Base-by-base conservation (phyloP, 1,140 invertebrate genomes). In the Orius laevigatus region DNA sequence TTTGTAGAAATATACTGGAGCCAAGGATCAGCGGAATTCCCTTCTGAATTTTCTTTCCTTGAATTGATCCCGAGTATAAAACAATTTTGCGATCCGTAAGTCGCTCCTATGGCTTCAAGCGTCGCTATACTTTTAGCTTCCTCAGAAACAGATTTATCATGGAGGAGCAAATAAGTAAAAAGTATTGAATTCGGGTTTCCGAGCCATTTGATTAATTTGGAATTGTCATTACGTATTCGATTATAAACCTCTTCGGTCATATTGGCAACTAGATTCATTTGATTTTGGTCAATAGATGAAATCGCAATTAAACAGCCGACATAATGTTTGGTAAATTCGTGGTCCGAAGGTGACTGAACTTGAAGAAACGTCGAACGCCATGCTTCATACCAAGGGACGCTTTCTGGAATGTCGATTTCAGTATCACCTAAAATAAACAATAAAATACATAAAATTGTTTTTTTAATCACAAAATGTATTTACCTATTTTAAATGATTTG, bases 261-360 rank as follows among this genome's bases (percentile, higher is more conserved):
- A 52, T 72, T 71, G 57, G 79, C 76, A 55, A 90, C 80, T 45
- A 74, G 77, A 56, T 85, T 82, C 25, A 87, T 64, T 10, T 85
- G 81, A 68, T 84, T 81, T 0, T 78, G 70, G 64, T 93, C 84
- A 11, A 70, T 66, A 8, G 87, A 84, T 9, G 85, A 84, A 12
- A 88, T 77, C 5, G 93, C 84, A 55, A 92, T 78, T 55, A 85
- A 72, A 49, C 91, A 95, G 14, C 81, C 85, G n/a, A 95, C 59
- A 66, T 86, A 87, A 67, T 95, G 89, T 59, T 87, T 86, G 0
- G 87, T 84, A 61, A 91, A 96, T 67, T 97, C 92, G 71, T 96
- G 90, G 60, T 96, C 90, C 11, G 85, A 87, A 34, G 86, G 83
- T 60, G 82, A 88, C 61, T 90, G 79, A 2, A 91, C 80, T 59